phyloP scores from a whole-genome alignment of 2,888 invertebrate species.

The Ophioninae sp. region DNA sequence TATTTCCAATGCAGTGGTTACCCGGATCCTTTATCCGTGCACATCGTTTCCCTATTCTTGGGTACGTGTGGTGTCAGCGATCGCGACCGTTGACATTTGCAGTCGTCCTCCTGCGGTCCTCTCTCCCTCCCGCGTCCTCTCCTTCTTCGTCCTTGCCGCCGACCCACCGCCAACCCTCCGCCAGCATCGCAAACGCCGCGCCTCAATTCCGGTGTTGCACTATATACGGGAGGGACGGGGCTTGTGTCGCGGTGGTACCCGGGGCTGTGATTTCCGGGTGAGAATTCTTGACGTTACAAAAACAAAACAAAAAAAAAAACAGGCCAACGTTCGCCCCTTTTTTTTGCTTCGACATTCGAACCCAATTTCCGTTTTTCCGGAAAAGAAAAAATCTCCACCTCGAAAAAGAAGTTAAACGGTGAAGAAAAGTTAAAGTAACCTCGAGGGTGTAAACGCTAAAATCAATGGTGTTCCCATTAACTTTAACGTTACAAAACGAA shows the following conservation, averaged over 20 bases:
- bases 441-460: neutral
- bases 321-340: neutral
- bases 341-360: neutral
- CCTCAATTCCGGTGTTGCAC: conserved; percentile 58
- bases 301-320: neutral
- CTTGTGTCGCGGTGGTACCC: conserved; percentile 40
- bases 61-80: conserved; percentile 58
- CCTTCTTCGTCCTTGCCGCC: conserved; percentile 58
- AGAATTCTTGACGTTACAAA: conserved; percentile 23
- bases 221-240: conserved; percentile 49
- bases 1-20: conserved; percentile 50
- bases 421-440: neutral
- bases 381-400: neutral
- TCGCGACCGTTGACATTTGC: conserved; percentile 65
- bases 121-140: conserved; percentile 55
- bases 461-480: too few species aligned
- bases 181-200: conserved; percentile 55
- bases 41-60: conserved; percentile 45
- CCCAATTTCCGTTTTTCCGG: neutral
- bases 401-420: neutral
- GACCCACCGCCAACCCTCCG: conserved; percentile 49
- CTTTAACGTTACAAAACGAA: too few species aligned
- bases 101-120: conserved; percentile 57
- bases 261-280: conserved; percentile 57
- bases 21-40: conserved; percentile 21